phyloP scores from a whole-genome alignment of 2,113 vertebrate genomes.

The Oryctolagus cuniculus region DNA sequence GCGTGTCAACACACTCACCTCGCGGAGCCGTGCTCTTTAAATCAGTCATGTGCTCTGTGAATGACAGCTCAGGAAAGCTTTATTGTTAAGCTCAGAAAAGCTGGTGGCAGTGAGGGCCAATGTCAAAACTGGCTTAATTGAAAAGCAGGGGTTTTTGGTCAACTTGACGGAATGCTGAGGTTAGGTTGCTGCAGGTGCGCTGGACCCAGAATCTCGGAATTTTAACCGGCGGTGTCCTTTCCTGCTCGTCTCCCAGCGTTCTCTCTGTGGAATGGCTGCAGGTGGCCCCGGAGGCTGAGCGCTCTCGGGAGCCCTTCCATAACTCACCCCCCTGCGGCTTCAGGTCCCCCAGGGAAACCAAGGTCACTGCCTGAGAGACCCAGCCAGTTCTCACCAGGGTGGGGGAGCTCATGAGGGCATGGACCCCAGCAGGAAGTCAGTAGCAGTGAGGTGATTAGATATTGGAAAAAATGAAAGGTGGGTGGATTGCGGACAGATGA shows the following conservation, averaged over 20 bases:
- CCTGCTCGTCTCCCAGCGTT: not conserved
- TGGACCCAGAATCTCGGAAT: accelerated
- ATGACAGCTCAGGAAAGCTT: not conserved
- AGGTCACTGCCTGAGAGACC: not conserved
- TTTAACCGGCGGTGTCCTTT: accelerated
- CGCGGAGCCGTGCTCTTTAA: too few species aligned
- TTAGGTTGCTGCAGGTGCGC: not conserved
- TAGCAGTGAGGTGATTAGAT: too few species aligned
- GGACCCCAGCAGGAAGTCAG: not conserved
- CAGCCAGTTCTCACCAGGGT: not conserved
- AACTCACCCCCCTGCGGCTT: not conserved
- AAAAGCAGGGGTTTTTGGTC: not conserved
- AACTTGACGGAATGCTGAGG: not conserved
- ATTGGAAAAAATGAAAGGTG: not conserved
- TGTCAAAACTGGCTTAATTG: not conserved
- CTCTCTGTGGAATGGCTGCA: not conserved
- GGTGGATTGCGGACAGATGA: too few species aligned
- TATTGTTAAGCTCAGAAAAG: not conserved
- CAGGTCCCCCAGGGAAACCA: too few species aligned
- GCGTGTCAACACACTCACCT: not conserved
- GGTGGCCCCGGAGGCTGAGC: not conserved
- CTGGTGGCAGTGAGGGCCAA: not conserved
- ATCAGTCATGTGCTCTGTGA: not conserved
- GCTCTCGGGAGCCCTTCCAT: not conserved
- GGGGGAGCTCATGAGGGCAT: not conserved